Evolutionary conservation across 1,140 invertebrate genomes (phyloP), one percentile per base, ranked within the genome.

Genomic region (Centruroides vittatus): DNA sequence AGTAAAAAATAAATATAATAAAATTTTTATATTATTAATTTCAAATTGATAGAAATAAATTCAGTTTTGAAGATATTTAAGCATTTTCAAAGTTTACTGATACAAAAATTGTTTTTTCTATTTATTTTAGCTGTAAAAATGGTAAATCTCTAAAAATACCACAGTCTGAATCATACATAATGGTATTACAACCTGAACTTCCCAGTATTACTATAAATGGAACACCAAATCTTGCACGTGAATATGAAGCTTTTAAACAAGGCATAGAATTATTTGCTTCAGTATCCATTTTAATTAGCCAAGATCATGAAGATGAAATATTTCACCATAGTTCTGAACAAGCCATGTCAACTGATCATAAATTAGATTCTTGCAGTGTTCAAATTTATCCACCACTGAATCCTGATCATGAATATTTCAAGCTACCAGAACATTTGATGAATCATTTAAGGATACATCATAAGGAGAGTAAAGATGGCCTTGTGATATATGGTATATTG

Each of bases 311-410:
- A n/a, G 68, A 67, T n/a, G 65, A 68, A 41, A 49, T 61, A 5
- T 41, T 57, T 9, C 59, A 68, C 47, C 64, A 60, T 3, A 61
- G 67, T 48, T 59, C 63, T 35, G 67, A 64, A 66, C 55, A 52
- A 3, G 35, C 57, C 0, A 8, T 47, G 4, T 52, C 58, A 10
- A 3, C 5, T 41, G 66, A 65, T 9, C 65, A 69, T 68, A 82
- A 83, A 69, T 70, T 94, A 57, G 93, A 96, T 71, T 88, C 88
- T 12, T 97, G 93, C 75, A 85, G 86, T 41, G 85, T 96, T 49
- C 86, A 85, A 41, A 90, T 96, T 51, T 93, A 93, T 72, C 92
- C 93, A 10, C 89, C 89, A 36, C 77, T 98, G 50, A 94, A 96
- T 79, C 88, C 91, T 0, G 91, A 95, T 73, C 89, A 94, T 73